These are phyloP conservation scores for Drosophila kepulauana DNA, from an alignment of 1,140 invertebrate species.

Conservation along the genomic window DNA sequence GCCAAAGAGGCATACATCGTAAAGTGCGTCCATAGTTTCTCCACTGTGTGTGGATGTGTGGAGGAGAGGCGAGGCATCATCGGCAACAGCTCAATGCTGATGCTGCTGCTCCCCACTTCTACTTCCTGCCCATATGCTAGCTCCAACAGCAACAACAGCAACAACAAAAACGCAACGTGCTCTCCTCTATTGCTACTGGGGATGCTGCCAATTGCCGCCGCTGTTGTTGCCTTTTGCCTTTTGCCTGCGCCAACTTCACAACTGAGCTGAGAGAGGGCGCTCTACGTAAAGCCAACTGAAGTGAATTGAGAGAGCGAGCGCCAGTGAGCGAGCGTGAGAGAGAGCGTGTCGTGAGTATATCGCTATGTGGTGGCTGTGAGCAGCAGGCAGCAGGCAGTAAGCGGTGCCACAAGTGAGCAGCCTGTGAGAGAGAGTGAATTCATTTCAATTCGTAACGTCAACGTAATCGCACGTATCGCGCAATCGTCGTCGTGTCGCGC, in stretches of 20 bases:
- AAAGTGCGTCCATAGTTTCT: constrained; percentile 59
- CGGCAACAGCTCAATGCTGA: constrained; percentile 42
- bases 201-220: constrained; percentile 66
- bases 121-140: constrained; percentile 67
- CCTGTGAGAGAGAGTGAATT: constrained; percentile 21
- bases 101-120: constrained; percentile 36
- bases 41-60: constrained; percentile 24
- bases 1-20: constrained; percentile 64
- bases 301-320: constrained; percentile 6
- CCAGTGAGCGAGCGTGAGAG: constrained; percentile 11
- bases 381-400: too few relatives aligned
- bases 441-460: constrained; percentile 49
- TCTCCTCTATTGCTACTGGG: constrained; percentile 50
- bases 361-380: constrained; percentile 22
- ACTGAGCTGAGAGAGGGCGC: background rate
- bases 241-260: constrained; percentile 23
- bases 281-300: constrained; percentile 1
- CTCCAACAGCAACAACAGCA: constrained; percentile 33
- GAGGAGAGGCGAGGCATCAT: constrained; percentile 28
- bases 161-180: constrained; percentile 38
- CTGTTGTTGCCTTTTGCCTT: constrained; percentile 7
- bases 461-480: constrained; percentile 53
- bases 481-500: constrained; percentile 40
- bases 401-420: constrained; percentile 42
- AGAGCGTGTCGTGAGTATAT: constrained; percentile 24